Base-by-base conservation (phyloP, 1,140 invertebrate species). In the Mycetomoellerius zeteki region DNA sequence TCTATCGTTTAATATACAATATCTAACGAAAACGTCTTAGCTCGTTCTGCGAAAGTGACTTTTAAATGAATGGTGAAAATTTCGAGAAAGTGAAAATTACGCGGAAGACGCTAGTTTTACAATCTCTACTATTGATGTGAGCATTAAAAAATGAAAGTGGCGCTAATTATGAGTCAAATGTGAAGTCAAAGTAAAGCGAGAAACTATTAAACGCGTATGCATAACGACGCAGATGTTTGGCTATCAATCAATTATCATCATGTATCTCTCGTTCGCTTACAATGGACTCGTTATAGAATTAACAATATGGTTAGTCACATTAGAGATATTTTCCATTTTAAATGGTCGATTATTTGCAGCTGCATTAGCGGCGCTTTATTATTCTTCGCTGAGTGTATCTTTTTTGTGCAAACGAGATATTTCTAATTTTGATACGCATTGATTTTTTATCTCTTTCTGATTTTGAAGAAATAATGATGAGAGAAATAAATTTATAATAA, bases 171-270 rank as follows among this genome's bases (percentile, higher is more conserved):
- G 52, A 67, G 6, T 2, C 24, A 43, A 54, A 85, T 54, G 33
- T 86, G 85, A 88, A 54, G 76, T 89, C 12, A 12, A 2, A 67
- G 24, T 50, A 24, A 52, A 76, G 30, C 60, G 64, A 62, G 37
- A 5, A 78, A 56, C 16, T 27, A 27, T 69, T 71, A 84, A 88
- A 71, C 33, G 54, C 24, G n/a, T 37, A 47, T 37, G 72, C 56
- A 73, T 50, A 10, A 21, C n/a, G 19, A 14, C 8, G 33, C 33
- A 37, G 33, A 37, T 43, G 7, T 62, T 86, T 52, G 8, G 33
- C 27, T 43, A 69, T 88, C 75, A 56, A 86, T 88, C 85, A 86
- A 75, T 88, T 88, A 78, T 88, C 60, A 3, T n/a, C n/a, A 54
- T 33, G 21, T 16, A 50, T 50, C 43, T 2, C 24, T 75, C 27